phyloP scores from a whole-genome alignment of 2,888 invertebrate species.

The Phasia obesa region DNA sequence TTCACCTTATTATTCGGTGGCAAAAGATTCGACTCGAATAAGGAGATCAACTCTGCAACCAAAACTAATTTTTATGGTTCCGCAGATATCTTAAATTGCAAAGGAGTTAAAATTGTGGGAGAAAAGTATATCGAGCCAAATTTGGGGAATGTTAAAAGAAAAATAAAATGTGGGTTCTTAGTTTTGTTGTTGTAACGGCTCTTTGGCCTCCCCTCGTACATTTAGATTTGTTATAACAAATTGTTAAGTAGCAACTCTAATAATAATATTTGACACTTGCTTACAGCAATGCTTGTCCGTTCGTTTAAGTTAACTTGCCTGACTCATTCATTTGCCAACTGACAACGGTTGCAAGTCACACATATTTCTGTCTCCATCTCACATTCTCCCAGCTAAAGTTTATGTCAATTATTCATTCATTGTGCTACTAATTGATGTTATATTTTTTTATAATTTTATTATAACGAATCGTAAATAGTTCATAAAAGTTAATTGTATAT shows the following conservation, averaged over 20 bases:
- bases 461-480: conserved; percentile 45
- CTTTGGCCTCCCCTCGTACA: conserved; percentile 12
- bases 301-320: conserved; percentile 24
- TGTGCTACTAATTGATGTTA: conserved; percentile 64
- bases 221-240: conserved; percentile 51
- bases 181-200: no score
- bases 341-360: conserved; percentile 19
- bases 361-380: conserved; percentile 30
- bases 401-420: conserved; percentile 62
- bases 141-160: no score
- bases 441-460: conserved; percentile 24
- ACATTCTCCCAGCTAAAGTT: conserved; percentile 35
- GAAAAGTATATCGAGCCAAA: no score
- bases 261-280: conserved; percentile 64
- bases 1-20: no score
- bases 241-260: conserved; percentile 60
- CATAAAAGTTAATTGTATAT: conserved; percentile 37
- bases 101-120: no score
- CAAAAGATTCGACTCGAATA: no score
- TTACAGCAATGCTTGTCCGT: conserved; percentile 33
- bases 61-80: no score
- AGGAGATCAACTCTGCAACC: no score
- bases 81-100: no score
- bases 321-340: conserved; percentile 32
- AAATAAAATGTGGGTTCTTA: no score